A percentile compares a stretch with the other conserved stretches of the same genome.
These are phyloP conservation scores for Cnemophilus loriae DNA, from an alignment of 2,113 vertebrate species.

Conservation along the genomic window DNA sequence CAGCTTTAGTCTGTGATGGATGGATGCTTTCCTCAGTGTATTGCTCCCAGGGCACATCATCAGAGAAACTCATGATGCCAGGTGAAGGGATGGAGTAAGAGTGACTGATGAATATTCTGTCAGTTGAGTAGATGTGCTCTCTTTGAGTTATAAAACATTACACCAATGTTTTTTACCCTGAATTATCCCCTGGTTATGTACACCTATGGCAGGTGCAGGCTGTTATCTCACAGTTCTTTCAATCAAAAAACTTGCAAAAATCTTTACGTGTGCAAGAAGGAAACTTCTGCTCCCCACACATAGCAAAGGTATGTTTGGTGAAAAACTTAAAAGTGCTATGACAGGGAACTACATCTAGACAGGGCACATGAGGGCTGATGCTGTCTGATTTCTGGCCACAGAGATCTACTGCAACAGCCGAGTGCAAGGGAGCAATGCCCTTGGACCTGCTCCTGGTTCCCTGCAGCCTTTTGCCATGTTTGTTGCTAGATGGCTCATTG, in stretches of 20 bases:
- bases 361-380: neutral
- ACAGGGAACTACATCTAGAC: neutral
- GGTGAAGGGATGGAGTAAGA: neutral
- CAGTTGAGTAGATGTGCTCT: neutral
- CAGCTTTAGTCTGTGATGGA: neutral
- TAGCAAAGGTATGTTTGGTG: neutral
- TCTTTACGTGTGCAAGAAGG: rapidly evolving
- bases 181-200: neutral
- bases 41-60: neutral
- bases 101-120: neutral
- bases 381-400: neutral
- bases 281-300: neutral
- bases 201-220: neutral
- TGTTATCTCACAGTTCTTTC: neutral
- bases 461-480: rapidly evolving
- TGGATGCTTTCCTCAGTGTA: neutral
- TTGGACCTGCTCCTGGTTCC: neutral
- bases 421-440: neutral
- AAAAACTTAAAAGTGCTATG: neutral
- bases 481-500: neutral
- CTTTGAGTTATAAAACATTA: neutral
- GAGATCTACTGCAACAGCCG: neutral
- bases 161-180: neutral
- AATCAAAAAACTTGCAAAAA: neutral
- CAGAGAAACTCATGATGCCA: neutral